Base-by-base conservation (phyloP, 2,113 vertebrate genomes). In the Psilopogon haemacephalus region DNA sequence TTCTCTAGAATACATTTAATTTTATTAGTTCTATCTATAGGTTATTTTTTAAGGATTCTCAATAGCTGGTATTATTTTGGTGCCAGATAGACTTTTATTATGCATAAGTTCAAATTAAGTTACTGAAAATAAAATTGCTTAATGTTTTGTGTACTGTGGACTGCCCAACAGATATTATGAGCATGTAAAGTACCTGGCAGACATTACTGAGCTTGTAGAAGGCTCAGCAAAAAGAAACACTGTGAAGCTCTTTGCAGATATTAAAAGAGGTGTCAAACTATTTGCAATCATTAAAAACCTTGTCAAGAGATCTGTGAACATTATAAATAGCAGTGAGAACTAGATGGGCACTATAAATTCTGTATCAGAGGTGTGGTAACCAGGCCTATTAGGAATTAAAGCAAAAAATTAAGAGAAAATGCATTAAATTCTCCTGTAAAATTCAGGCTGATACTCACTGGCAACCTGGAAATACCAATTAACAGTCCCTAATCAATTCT, bases 41-140 rank as follows among this genome's bases (percentile, higher is more conserved):
- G 44, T 15, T 42, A 72, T 65, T 94, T 65, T 67, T 28, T 70
- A 81, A 71, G 71, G 12, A 30, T 46, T 67, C 65, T 77, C 46
- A 78, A 56, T 48, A 59, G 7, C 26, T 63, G 65, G 48, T 92
- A 76, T 79, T 65, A 74, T 71, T 86, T 90, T 83, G 26, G 58
- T 78, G 37, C 38, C 71, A 87, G 59, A 50, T n/a, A 92, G 27
- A 14, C 11, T 80, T 87, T 42, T 83, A 27, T 55, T 80, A 80
- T 8, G 33, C 19, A 19, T 69, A 78, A 59, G 0, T 46, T 82
- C 32, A 83, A 79, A 95, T 28, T 72, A 50, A 83, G 37, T 73
- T 62, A 83, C 50, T 59, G 84, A 91, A 87, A 94, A 93, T 65
- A 46, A 89, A 94, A 85, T 30, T 58, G 48, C 59, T 82, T 58